Evolutionary conservation across 2,113 vertebrate species (phyloP), one percentile per base, ranked within the genome.

Genomic region (Ammospiza nelsoni): DNA sequence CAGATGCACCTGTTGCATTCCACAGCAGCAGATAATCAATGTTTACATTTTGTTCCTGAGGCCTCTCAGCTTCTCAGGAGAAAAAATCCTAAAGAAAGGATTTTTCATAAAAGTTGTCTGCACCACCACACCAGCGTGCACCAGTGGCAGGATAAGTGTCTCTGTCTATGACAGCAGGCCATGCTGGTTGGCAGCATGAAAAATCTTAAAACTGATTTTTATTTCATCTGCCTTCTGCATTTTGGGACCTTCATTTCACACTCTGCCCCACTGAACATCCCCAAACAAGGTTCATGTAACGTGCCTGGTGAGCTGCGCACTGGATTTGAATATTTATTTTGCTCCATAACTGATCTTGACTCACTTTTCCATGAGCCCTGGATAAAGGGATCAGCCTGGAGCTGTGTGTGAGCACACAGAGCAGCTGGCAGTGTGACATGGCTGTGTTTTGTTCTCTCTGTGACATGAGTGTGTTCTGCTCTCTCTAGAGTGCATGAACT

Each of bases 401-500:
- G 29, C 35, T 0, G 1, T 67, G 37, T 35, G 19, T 74, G 43
- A 15, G 7, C 57, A 44, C 4, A 7, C 17, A 21, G 8, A 89
- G 55, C 9, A 9, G 2, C 0, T 7, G 35, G 75, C 54, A 66
- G 39, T 71, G 46, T 92, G 31, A 89, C 58, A 66, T 18, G 4
- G 0, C n/a, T 59, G 24, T 54, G 57, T 37, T 84, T 71, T 87
- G 59, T 82, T 76, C 90, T 88, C 96, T 97, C 61, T 97, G 46
- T 92, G n/a, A 90, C 58, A 66, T 20, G 4, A 0, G 28, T 59
- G 24, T 54, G 57, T 37, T 84, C 66, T 87, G 59, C 84, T 76
- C 90, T 88, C 96, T 97, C 63, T 96, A 99, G 99, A 99, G 97
- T 99, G 99, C 93, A 97, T 99, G 98, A 99, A 99, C 97, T 99